Base-by-base conservation (phyloP, 2,797 vertebrate species). In the Scolopax rusticola region DNA sequence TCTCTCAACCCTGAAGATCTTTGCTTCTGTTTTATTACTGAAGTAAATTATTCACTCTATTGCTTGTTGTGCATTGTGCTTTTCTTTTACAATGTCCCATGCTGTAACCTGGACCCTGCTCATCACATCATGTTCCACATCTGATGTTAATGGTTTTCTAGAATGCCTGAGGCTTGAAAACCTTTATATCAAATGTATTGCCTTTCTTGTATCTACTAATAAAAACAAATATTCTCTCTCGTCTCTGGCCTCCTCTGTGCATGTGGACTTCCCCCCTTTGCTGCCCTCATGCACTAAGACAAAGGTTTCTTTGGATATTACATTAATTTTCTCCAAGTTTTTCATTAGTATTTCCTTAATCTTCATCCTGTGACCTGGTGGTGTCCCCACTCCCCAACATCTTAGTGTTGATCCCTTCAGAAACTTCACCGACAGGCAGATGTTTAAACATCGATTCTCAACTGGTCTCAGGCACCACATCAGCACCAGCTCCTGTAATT, bases 361-460 rank as follows among this genome's bases (percentile, higher is more conserved):
- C 10, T 82, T 82, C 33, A 30, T 33, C 36, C 14, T 43, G 9
- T 36, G 30, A 68, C 12, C 28, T 63, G 21, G 45, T 36, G 14
- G 24, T 48, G 30, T 54, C 25, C 83, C 5, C 12, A 18, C 11
- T 78, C 23, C 24, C 36, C 36, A 36, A 36, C 36, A 23, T 33
- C 10, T 11, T 20, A 19, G 28, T 8, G 7, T 6, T 65, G 8
- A 47, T 27, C 4, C 32, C n/a, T 77, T 89, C 18, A 83, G 50
- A 38, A 70, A 67, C 0, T 2, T 56, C 27, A 28, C 5, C 0
- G 4, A 53, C 7, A 9, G 28, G 17, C 4, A 67, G 15, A 12
- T 30, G 8, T 64, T 77, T 69, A 45, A 68, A 24, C 3, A 1
- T 9, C 21, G 51, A 0, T 30, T 68, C 20, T 81, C 9, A 28